Evolutionary conservation across 2,797 vertebrate genomes (phyloP), one percentile per base, ranked within the genome.

Genomic region (Sebastes cheni): DNA sequence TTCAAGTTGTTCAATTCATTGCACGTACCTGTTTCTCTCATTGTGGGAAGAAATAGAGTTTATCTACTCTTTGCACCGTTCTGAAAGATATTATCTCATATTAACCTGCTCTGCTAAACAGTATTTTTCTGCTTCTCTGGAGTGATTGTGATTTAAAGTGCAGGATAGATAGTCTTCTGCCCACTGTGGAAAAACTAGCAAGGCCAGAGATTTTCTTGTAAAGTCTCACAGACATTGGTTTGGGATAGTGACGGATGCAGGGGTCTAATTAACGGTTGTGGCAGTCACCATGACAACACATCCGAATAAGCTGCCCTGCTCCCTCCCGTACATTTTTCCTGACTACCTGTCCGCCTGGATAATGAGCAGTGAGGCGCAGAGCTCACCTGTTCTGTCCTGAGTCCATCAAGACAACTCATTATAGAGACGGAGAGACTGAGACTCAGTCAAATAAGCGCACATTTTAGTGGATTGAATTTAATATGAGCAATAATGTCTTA

Each of bases 251-350:
- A 80, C 10, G 20, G 70, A 80, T 80, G 66, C 29, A 3, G 6
- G 56, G 77, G 62, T 84, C 86, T 92, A 84, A 89, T 90, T 92
- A 88, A 36, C 4, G 10, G 72, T 25, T 83, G 58, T 74, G 74
- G 66, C 29, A 54, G 85, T 81, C 71, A 61, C 69, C 65, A 69
- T 79, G 83, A 61, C 36, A 14, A 79, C 75, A 58, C 60, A 72
- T 68, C 59, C 20, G 22, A 75, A 80, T 36, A 39, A 64, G 42
- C 65, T 67, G 23, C 27, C 52, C 55, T 67, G 9, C 62, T 81
- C 55, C 65, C 36, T 72, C 32, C 55, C 3, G 6, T 66, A 56
- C 70, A 77, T 75, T 87, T 85, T 71, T 16, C 64, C 75, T 36
- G 71, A 81, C 61, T 81, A 56, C 69, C 64, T 83, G 75, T 88